Evolutionary conservation across 2,113 vertebrate genomes (phyloP), one percentile per base, ranked within the genome.

Genomic region (Neofelis nebulosa): DNA sequence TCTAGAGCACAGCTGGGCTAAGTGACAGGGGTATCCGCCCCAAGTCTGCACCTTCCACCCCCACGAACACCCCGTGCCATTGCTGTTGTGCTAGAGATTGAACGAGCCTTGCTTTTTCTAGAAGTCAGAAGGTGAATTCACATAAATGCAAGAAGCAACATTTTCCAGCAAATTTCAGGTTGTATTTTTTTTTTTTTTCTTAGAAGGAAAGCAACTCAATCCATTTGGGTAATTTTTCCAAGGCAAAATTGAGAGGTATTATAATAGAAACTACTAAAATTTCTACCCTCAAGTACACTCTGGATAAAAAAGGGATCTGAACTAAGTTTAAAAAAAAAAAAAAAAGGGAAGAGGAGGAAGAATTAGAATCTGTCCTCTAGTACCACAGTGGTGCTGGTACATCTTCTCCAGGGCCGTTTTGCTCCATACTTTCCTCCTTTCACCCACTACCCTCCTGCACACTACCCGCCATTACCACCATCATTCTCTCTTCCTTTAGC

Each of bases 211-310:
- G n/a, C 48, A 52, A 55, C 4, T 81, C 31, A 92, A 52, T 52
- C n/a, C 2, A 61, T 9, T 36, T 80, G 48, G 63, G 7, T n/a
- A 73, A 79, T 23, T 83, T 69, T 97, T 76, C 83, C 61, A 80
- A 61, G 48, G 31, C 9, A 57, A 80, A 95, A 33, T 23, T 85
- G 21, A 94, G 52, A 89, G 31, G 5, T 73, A 89, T 73, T 38
- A 23, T 25, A 81, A 71, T 33, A 13, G 25, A 94, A 97, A 94
- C 4, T 63, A 92, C 89, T 68, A 93, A 81, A 66, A 63, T 41
- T 5, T 87, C 27, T 27, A 27, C 48, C 23, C 4, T 38, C 19
- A 87, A 80, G 0, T 63, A 50, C 14, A 68, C 16, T 61, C 3
- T 63, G 15, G 9, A 86, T 68, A 57, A 57, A 78, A 89, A 33